Base-by-base conservation (phyloP, 2,888 invertebrate species). In the Caenorhabditis macrosperma region DNA sequence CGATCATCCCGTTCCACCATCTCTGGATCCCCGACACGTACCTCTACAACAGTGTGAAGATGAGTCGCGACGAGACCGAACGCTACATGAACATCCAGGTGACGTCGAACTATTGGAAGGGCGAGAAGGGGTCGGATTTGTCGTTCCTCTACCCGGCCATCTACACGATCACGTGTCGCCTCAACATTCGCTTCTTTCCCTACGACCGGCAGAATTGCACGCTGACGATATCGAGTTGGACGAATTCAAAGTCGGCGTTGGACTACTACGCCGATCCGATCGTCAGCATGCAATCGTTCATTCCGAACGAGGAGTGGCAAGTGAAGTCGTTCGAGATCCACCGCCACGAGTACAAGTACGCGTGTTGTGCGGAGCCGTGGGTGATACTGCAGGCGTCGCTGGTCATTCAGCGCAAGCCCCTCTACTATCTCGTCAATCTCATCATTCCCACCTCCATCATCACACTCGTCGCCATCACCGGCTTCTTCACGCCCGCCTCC, bases 371-470 rank as follows among this genome's bases (percentile, higher is more conserved):
- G 7, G 80, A 83, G 67, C 81, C 85, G 9, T 84, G 83, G 84
- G 82, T 85, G 26, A 83, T 83, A 57, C 77, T 85, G n/a, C 85
- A 85, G 59, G 86, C 86, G 2, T 85, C 86, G 20, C 71, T 88
- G 30, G 87, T 88, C 9, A 83, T 88, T 24, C 78, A 89, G 55
- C 71, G 89, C 41, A 89, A 89, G 64, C 89, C 89, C 3, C 83
- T 89, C n/a, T 89, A 89, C 61, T 89, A 89, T 77, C 79, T 89
- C 20, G 87, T 89, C 78, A 91, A 91, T 83, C 89, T 91, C 66
- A 91, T 92, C 72, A 90, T 91, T 44, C 92, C 92, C 7, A 91
- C 91, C 44, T 89, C 91, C 4, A 91, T 92, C 88, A 88, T 92
- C 72, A 91, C 91, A 1, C 85, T 91, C 9, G 88, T 92, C 54